Evolutionary conservation across 2,888 invertebrate genomes (phyloP).

Genomic region (Eledone cirrhosa): DNA sequence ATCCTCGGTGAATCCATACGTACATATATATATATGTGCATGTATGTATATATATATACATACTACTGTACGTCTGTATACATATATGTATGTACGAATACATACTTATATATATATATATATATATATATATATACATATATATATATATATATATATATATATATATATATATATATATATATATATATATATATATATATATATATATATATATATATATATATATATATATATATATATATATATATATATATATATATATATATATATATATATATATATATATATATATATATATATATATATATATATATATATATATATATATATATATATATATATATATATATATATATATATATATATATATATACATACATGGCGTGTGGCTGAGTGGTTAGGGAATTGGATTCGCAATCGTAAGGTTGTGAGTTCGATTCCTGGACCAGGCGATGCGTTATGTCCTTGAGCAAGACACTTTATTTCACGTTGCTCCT

Average conservation of each 20-base stretch:
- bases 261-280: conserved; percentile 1
- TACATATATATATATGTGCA: neutral
- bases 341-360: conserved; percentile 6
- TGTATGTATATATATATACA: neutral
- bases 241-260: conserved; percentile 1
- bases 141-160: neutral
- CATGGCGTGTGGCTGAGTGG: too few relatives aligned
- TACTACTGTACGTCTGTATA: too few relatives aligned
- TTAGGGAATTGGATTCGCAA: too few relatives aligned
- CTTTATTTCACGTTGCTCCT: too few relatives aligned
- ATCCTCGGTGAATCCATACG: too few relatives aligned
- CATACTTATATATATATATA: conserved; percentile 6
- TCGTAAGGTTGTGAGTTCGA: too few relatives aligned
- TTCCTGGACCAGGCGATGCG: too few relatives aligned
- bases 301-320: neutral
- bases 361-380: neutral
- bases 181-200: conserved; percentile 1
- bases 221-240: conserved; percentile 6
- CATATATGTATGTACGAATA: too few relatives aligned
- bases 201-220: conserved; percentile 1
- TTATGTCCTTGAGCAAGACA: too few relatives aligned
- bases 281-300: conserved; percentile 1
- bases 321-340: conserved; percentile 6
- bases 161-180: conserved; percentile 6
- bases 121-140: conserved; percentile 2